Conservation (phyloP, 2,797 vertebrate genomes). For the Triplophysa yarkandensis region DNA sequence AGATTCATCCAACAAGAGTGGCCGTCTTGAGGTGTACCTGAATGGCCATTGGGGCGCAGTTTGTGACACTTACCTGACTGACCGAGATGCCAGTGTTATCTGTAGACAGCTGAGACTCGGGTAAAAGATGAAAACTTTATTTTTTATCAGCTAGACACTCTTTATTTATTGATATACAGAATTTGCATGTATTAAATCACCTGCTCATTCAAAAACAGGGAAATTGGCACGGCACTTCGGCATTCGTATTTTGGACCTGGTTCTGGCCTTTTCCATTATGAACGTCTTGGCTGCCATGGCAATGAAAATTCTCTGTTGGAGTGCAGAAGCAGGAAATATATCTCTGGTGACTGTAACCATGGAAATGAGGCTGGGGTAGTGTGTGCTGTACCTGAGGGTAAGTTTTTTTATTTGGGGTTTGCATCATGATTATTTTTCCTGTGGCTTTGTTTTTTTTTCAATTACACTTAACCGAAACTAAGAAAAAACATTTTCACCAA, state of each 20-base stretch:
- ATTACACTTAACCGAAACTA: not conserved
- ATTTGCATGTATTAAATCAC: constrained; percentile 5
- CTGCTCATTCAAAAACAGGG: constrained; percentile 66
- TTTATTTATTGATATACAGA: not conserved
- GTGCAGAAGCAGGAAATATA: constrained; percentile 74
- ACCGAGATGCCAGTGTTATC: constrained; percentile 83
- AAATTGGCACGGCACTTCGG: constrained; percentile 79
- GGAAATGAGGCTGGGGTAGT: constrained; percentile 74
- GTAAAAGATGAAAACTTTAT: constrained; percentile 61
- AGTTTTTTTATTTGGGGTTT: constrained; percentile 42
- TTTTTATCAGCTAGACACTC: not conserved
- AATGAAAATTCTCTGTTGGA: constrained; percentile 79
- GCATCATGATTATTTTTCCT: not conserved
- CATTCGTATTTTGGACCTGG: constrained; percentile 69
- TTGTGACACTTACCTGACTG: constrained; percentile 83
- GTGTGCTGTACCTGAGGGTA: constrained; percentile 82
- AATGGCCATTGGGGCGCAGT: constrained; percentile 81
- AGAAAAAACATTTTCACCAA: too few relatives aligned
- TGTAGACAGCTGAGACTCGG: constrained; percentile 84
- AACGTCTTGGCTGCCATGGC: constrained; percentile 81
- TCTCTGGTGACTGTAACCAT: constrained; percentile 72
- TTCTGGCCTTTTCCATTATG: constrained; percentile 75
- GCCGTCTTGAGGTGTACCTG: constrained; percentile 79
- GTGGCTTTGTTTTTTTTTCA: not conserved
- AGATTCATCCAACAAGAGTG: constrained; percentile 62